Base-by-base conservation (phyloP, 1,140 invertebrate genomes). In the Drosophila truncata region DNA sequence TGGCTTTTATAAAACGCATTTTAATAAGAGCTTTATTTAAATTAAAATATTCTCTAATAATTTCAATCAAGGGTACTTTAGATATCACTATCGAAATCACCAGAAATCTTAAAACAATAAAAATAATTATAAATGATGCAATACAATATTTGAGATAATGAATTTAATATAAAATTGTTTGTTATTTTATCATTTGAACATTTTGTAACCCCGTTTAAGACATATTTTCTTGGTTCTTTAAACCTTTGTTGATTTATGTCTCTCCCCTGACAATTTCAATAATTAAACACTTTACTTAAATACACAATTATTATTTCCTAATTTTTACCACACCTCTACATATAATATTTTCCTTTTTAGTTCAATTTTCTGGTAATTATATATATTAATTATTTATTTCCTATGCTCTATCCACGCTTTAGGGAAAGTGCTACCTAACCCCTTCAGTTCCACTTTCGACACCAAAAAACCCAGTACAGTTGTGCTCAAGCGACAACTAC, bases 381-480 rank as follows among this genome's bases (percentile, higher is more conserved):
- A 14, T 20, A 29, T 31, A 7, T n/a, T 1, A 7, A 11, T 5
- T 20, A 20, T 20, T 20, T 23, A 44, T 25, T 47, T 10, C 4
- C 1, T 10, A n/a, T 10, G 18, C n/a, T 13, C 6, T 16, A 29
- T 7, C 0, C 8, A 5, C 31, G 16, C 7, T 23, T 10, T 3
- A 14, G 8, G 2, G 13, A 33, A 20, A 35, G 16, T 29, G 25
- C 16, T 29, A 18, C 9, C 13, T 14, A 54, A 54, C n/a, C 33
- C 54, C 16, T 25, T 63, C 4, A 29, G 8, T 25, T 41, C 4
- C 25, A 10, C 4, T 16, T 31, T 18, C 10, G 4, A 14, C 11
- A 23, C 25, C 27, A 20, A 6, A 9, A 60, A 18, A 25, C 8
- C 25, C 25, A 23, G 66, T 73, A 73, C 70, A 73, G 70, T 31